Base-by-base conservation (phyloP, 2,888 invertebrate genomes). In the Tromatobia lineatoria region DNA sequence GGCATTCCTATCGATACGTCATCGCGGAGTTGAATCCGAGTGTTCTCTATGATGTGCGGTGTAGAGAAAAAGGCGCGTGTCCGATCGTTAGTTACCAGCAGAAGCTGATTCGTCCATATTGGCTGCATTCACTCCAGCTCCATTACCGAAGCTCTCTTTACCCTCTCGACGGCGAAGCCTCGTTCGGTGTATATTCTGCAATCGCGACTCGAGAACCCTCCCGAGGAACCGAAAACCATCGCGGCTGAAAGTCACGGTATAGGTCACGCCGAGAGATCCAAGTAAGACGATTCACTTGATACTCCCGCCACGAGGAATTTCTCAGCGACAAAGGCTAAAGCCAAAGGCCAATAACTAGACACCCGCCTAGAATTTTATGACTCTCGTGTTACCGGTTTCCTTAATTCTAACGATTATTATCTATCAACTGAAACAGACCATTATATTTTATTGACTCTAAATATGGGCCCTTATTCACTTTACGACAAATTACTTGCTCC, bases 211-310 rank as follows among this genome's bases (percentile, higher is more conserved):
- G 64, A 52, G 45, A 29, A 59, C 52, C 13, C 23, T 45, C 57
- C 69, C 61, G 69, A 57, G 66, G 61, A 75, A 83, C 83, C 83
- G 59, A 83, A 83, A 83, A 83, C 73, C 34, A 76, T 52, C 67
- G n/a, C n/a, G 80, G 76, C 47, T 86, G 82, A 85, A 85, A 85
- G 85, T 86, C 83, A 86, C 76, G 86, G 83, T 83, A 86, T 86
- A 86, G 86, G 86, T 86, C 86, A 86, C 54, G 64, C 71, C 66
- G 70, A 70, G 66, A 67, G 83, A 83, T 61, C 80, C 50, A 20
- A 69, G 74, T 71, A 71, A 83, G 75, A 83, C 69, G 71, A 83
- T 83, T 83, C 80, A 73, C 83, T 71, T 77, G 76, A 76, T 83
- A 59, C 71, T 38, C 25, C 42, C 11, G 38, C 50, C 42, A 50